These are phyloP conservation scores for Cyrtonyx montezumae DNA, from an alignment of 2,113 vertebrate genomes.

Conservation along the genomic window DNA sequence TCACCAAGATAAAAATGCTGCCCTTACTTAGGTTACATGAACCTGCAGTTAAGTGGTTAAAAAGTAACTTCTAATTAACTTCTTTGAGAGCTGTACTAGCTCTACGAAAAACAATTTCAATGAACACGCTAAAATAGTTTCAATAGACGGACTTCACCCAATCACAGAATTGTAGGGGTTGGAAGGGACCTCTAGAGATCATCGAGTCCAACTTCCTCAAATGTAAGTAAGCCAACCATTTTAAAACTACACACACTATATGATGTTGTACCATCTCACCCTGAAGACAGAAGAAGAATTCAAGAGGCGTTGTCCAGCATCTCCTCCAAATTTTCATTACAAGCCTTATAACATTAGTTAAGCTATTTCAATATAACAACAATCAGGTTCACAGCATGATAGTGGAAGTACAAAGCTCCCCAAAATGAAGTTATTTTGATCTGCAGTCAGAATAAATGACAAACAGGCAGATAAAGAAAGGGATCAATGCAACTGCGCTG, in stretches of 20 bases:
- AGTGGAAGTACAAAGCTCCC: neutral
- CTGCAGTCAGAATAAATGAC: neutral
- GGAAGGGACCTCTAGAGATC: too few relatives aligned
- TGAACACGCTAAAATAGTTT: neutral
- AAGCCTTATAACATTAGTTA: neutral
- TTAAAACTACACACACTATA: neutral
- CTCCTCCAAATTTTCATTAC: neutral
- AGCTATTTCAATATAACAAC: accelerated
- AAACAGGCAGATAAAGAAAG: neutral
- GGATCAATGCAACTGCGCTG: neutral
- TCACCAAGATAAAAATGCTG: neutral
- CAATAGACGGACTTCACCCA: neutral
- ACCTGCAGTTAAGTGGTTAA: neutral
- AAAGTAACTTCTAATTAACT: neutral
- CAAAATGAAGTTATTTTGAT: neutral
- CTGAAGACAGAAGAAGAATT: neutral
- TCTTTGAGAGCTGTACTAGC: neutral
- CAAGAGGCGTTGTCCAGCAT: neutral
- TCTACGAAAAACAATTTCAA: neutral
- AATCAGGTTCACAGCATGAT: neutral
- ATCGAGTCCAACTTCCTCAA: neutral
- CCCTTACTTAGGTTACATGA: neutral
- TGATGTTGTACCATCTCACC: neutral
- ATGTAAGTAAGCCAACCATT: neutral
- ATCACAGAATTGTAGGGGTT: too few relatives aligned